Evolutionary conservation across 2,888 invertebrate species (phyloP).

Genomic region (Acanthopleura granulata): DNA sequence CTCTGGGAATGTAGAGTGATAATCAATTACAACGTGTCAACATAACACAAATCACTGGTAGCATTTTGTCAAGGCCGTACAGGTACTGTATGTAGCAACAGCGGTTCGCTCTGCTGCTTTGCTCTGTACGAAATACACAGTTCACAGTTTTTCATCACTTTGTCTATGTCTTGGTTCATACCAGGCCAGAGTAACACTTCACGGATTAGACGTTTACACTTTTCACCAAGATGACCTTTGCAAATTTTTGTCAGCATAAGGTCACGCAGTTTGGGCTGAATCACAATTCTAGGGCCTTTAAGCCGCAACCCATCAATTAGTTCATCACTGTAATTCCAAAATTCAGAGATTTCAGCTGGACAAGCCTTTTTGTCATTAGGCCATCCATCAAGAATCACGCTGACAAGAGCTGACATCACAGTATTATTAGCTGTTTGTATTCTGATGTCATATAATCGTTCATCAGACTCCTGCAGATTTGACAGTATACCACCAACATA

Average conservation of each 20-base stretch:
- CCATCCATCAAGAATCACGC: constrained; percentile 23
- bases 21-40: not conserved
- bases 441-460: constrained; percentile 19
- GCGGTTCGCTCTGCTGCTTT: not conserved
- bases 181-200: constrained; percentile 28
- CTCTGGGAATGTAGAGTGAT: not conserved
- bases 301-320: constrained; percentile 18
- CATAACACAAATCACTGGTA: not conserved
- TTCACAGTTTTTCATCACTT: not conserved
- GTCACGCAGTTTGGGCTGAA: constrained; percentile 15
- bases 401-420: constrained; percentile 5
- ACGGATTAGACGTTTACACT: constrained; percentile 26
- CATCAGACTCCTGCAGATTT: constrained; percentile 8
- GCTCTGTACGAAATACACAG: not conserved
- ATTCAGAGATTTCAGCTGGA: constrained; percentile 11
- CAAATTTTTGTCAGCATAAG: constrained; percentile 25
- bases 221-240: constrained; percentile 26
- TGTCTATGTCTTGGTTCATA: too few relatives aligned
- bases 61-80: not conserved
- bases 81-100: not conserved
- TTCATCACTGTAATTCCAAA: constrained; percentile 23
- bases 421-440: constrained; percentile 21
- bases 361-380: constrained; percentile 20
- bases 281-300: constrained; percentile 24
- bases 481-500: constrained; percentile 11